Base-by-base conservation (phyloP, 2,797 vertebrate genomes). In the Malurus splendens region DNA sequence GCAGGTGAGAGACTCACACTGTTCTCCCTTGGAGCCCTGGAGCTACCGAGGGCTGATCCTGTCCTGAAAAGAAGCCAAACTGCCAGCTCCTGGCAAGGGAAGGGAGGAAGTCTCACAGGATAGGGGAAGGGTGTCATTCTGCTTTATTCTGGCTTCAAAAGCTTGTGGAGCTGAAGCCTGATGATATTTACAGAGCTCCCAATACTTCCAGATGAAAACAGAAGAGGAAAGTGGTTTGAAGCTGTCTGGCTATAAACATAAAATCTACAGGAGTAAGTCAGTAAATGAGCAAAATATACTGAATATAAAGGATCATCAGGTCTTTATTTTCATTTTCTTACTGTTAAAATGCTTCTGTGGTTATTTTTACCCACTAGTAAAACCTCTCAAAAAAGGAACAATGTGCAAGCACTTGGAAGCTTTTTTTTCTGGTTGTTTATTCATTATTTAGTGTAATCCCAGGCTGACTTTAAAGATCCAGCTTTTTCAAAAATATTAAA, bases 271-370 rank as follows among this genome's bases (percentile, higher is more conserved):
- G 24, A 85, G 4, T 64, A 47, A 70, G 24, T 82, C 32, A 45
- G 56, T 67, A 91, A 89, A 87, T 54, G 54, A 84, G 48, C 32
- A 81, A 87, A 89, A 76, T 60, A 54, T 4, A 70, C 36, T 6
- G 14, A 50, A 50, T 57, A 41, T 42, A 62, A 78, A 73, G 32
- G 27, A 19, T 64, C 52, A 60, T 61, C 32, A 72, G 39, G 45
- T 54, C 59, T 61, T 90, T 62, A 28, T 85, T 92, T 94, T 48
- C 10, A 57, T 94, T 83, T 92, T 66, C 70, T 73, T 81, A 76
- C 32, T 15, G 19, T n/a, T 60, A 33, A 39, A 89, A 66, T 16
- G 18, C 4, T 93, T 89, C 61, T 60, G 82, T 38, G 60, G 77
- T 66, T 78, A 78, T 89, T 86, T 89, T 78, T 32, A 50, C 76